phyloP scores from a whole-genome alignment of 2,113 vertebrate species.

The Aptenodytes patagonicus region DNA sequence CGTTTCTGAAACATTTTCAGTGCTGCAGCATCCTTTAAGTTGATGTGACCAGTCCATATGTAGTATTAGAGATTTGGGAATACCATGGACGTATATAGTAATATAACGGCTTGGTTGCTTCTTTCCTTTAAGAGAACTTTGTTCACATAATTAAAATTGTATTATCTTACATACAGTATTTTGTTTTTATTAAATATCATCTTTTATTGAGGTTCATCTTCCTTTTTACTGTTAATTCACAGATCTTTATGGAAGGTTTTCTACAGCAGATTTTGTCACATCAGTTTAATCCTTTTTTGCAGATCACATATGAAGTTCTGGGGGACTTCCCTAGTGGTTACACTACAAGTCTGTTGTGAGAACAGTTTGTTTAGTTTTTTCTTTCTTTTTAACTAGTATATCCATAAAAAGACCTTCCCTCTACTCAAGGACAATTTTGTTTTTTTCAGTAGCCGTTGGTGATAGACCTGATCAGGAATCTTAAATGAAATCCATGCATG shows the following conservation, averaged over 20 bases:
- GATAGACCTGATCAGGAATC: neutral
- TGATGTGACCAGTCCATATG: neutral
- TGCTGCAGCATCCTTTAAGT: neutral
- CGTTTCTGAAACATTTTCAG: neutral
- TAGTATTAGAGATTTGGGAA: neutral
- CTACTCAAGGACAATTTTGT: neutral
- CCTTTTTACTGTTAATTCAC: neutral
- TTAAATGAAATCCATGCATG: neutral
- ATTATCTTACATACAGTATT: neutral
- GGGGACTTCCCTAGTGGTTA: neutral
- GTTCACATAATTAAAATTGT: neutral
- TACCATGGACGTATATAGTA: neutral
- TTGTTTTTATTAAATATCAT: neutral
- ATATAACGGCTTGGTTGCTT: neutral
- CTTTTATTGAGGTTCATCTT: neutral
- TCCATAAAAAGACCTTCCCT: neutral
- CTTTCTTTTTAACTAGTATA: neutral
- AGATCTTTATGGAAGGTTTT: neutral
- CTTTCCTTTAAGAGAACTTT: neutral
- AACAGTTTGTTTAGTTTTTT: neutral
- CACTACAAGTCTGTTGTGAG: neutral
- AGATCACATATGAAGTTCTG: neutral
- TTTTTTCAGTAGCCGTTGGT: neutral
- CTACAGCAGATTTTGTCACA: neutral
- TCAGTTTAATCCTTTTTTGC: neutral